Evolutionary conservation across 2,113 vertebrate genomes (phyloP).

Genomic region (Eudyptes chrysolophus): DNA sequence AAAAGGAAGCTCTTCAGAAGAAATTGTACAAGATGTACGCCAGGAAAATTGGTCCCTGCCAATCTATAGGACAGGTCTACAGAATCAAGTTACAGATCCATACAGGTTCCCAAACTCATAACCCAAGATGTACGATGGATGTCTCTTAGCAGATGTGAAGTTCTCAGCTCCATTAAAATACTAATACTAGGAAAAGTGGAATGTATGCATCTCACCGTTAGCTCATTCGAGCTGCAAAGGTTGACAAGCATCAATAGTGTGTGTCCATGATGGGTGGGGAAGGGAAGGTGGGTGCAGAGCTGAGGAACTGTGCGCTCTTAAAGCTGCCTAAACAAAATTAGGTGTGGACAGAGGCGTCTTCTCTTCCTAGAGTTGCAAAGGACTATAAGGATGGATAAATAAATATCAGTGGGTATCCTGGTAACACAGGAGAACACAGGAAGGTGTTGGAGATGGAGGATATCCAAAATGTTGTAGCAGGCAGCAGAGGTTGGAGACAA

Average conservation of each 20-base stretch:
- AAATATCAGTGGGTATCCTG: not conserved
- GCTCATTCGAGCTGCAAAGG: not conserved
- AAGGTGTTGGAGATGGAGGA: not conserved
- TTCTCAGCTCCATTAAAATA: not conserved
- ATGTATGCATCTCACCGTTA: accelerated
- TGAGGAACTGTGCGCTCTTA: not conserved
- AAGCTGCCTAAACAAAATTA: not conserved
- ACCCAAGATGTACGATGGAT: accelerated
- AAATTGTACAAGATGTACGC: accelerated
- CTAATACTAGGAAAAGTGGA: not conserved
- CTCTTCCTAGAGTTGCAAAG: not conserved
- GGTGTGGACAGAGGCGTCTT: not conserved
- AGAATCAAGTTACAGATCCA: not conserved
- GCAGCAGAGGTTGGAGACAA: not conserved
- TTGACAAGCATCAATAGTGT: not conserved
- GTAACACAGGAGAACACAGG: not conserved
- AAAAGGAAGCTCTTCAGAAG: not conserved
- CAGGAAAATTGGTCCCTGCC: not conserved
- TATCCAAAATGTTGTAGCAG: not conserved
- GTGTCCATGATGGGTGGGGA: not conserved
- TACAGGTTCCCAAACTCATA: not conserved
- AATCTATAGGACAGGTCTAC: accelerated
- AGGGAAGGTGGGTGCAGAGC: not conserved
- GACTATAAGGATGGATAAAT: not conserved
- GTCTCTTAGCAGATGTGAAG: not conserved